A percentile compares a stretch with the other conserved stretches of the same genome.
phyloP scores from a whole-genome alignment of 2,888 invertebrate species.

The Leptinotarsa juncta region DNA sequence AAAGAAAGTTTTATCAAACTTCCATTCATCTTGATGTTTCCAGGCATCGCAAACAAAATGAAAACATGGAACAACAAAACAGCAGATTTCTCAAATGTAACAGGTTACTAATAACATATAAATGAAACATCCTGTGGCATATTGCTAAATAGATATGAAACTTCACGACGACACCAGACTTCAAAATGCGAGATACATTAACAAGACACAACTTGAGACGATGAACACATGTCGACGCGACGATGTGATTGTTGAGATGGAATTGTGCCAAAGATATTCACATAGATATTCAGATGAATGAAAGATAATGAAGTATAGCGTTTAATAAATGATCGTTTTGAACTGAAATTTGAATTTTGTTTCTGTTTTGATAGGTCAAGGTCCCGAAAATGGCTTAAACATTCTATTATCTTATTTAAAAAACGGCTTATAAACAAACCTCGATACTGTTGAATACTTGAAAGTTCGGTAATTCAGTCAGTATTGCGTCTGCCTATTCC shows the following conservation, averaged over 20 bases:
- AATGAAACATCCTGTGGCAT: not conserved
- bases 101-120: not conserved
- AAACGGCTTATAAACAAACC: not conserved
- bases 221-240: not conserved
- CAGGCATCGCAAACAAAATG: no score
- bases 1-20: no score
- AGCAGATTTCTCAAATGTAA: not conserved
- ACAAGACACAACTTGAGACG: conserved; percentile 5
- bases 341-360: no score
- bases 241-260: not conserved
- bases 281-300: not conserved
- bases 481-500: not conserved
- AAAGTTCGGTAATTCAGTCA: not conserved
- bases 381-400: no score
- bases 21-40: no score
- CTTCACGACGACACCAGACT: not conserved
- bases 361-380: no score
- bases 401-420: not conserved
- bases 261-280: conserved; percentile 4
- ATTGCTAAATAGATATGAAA: conserved; percentile 6
- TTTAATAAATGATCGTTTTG: no score
- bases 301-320: not conserved
- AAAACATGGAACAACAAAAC: no score
- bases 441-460: conserved; percentile 4
- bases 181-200: not conserved